Base-by-base conservation (phyloP, 2,888 invertebrate genomes). In the Gerosis bhagava region DNA sequence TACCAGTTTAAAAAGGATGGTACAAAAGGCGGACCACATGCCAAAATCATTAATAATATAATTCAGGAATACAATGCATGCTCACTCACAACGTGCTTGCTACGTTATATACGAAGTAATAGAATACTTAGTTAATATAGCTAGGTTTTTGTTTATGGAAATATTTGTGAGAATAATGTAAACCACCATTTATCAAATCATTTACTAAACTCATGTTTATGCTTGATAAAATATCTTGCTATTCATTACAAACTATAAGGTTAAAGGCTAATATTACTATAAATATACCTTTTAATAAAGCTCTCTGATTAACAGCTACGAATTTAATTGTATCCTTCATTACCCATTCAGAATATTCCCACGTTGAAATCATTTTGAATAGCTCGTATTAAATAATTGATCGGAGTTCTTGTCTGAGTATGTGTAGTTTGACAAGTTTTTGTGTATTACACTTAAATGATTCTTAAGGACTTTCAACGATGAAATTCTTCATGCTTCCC, bases 261-360 rank as follows among this genome's bases (percentile, higher is more conserved):
- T 26, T 19, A 28, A n/a, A 39, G 39, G 16, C 26, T 25, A 36
- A 17, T 17, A 26, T 13, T 22, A 11, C 16, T 40, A 29, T 40
- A 15, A 22, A 40, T 22, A 22, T 5, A n/a, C 22, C 15, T n/a
- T 34, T 26, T 10, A 13, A 17, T 41, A 17, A 12, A 28, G 22
- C 21, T 36, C 13, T 16, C 6, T 26, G 28, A 44, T 28, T 36
- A 44, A 29, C 24, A 29, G 7, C 29, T 2, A 29, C 36, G 29
- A 44, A 44, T 36, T 44, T 22, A 39, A 45, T 45, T 39, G 37
- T 39, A 45, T 8, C 24, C 37, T 37, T 45, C 31, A 39, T 45
- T 45, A 39, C 10, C n/a, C 11, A 32, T 37, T 37, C 31, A 32
- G 12, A 32, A 37, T 45, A 39, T 45, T 45, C 45, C 45, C 45